Evolutionary conservation across 2,888 invertebrate genomes (phyloP).

Genomic region (Poecilus cupreus): DNA sequence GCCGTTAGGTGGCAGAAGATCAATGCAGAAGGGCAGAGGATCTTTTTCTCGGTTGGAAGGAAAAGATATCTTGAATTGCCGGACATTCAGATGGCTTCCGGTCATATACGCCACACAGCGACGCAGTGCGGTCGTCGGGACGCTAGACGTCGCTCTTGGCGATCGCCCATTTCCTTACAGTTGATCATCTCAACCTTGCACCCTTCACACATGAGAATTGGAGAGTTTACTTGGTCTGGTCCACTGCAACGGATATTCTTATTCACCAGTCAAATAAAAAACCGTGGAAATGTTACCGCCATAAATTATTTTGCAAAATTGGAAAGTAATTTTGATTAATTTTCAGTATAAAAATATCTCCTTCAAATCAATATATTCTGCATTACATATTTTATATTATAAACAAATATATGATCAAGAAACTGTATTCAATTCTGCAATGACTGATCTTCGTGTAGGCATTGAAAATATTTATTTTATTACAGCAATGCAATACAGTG

Average conservation of each 20-base stretch:
- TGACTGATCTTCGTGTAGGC: too few species aligned
- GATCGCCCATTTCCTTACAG: slow-evolving; percentile 58
- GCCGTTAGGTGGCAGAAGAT: slow-evolving; percentile 13
- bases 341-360: background rate
- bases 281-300: slow-evolving; percentile 16
- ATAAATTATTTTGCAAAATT: slow-evolving; percentile 38
- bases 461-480: too few species aligned
- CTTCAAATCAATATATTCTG: background rate
- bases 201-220: background rate
- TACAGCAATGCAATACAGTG: too few species aligned
- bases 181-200: slow-evolving; percentile 8
- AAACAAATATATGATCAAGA: background rate
- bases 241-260: slow-evolving; percentile 54
- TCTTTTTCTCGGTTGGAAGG: slow-evolving; percentile 50
- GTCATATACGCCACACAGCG: slow-evolving; percentile 52
- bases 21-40: slow-evolving; percentile 32
- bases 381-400: background rate
- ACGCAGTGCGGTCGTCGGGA: slow-evolving; percentile 52
- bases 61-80: slow-evolving; percentile 56
- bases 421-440: too few species aligned
- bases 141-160: slow-evolving; percentile 57
- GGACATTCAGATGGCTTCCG: slow-evolving; percentile 59
- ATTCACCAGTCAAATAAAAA: slow-evolving; percentile 48
- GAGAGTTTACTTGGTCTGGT: background rate
- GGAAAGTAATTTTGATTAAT: slow-evolving; percentile 47